Percentiles rank a stretch among this genome's conserved stretches.
These are phyloP conservation scores for Calameuta filiformis DNA, from an alignment of 2,888 invertebrate species.

Conservation along the genomic window DNA sequence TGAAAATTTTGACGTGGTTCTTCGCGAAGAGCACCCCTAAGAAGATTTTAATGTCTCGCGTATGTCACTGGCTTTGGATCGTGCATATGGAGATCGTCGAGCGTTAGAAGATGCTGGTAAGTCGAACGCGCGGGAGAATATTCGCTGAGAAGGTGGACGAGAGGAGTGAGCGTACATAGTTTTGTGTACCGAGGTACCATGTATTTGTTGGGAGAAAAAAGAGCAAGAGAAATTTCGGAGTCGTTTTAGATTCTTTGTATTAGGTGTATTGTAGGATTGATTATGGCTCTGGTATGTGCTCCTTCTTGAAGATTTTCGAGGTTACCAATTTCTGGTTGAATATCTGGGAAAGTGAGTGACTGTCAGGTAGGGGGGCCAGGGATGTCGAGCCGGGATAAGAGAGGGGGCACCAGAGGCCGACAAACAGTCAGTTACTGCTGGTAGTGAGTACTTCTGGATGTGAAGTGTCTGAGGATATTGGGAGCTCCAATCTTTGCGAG, in stretches of 20 bases:
- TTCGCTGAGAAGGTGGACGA: slow-evolving; percentile 20
- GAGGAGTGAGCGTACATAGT: neutral
- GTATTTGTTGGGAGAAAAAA: neutral
- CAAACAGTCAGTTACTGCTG: neutral
- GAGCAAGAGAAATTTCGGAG: neutral
- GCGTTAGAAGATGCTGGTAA: slow-evolving; percentile 59
- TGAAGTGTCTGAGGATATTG: neutral
- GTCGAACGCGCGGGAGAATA: slow-evolving; percentile 49
- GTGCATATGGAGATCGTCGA: slow-evolving; percentile 48
- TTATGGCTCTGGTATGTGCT: neutral
- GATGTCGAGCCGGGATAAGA: neutral
- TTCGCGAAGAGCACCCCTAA: slow-evolving; percentile 7
- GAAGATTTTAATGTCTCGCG: slow-evolving; percentile 31
- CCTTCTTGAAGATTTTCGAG: neutral
- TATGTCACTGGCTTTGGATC: slow-evolving; percentile 24
- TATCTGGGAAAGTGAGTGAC: slow-evolving; percentile 2
- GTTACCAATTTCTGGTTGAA: neutral
- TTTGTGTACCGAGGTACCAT: neutral
- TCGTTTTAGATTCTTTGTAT: neutral
- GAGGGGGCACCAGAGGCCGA: neutral
- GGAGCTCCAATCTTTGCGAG: neutral
- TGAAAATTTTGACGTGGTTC: slow-evolving; percentile 14
- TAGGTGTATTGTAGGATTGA: neutral
- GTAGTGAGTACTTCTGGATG: neutral
- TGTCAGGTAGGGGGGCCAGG: neutral